Conservation (phyloP, 2,113 vertebrate species). For the Podocnemis expansa region DNA sequence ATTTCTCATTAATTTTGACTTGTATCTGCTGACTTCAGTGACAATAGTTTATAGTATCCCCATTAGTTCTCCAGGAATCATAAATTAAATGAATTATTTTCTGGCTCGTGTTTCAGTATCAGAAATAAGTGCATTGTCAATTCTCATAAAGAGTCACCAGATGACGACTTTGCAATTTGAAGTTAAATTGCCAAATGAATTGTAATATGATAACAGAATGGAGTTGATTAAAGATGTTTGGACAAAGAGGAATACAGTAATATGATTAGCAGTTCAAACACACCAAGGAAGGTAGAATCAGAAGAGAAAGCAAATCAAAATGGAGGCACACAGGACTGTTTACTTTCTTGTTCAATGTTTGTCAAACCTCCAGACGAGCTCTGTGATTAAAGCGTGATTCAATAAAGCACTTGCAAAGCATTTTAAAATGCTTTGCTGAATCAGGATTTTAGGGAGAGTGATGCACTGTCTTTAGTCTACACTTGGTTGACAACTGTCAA, state of each 20-base stretch:
- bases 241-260: background rate
- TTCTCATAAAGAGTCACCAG: background rate
- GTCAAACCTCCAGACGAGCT: background rate
- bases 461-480: fast-evolving
- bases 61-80: background rate
- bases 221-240: background rate
- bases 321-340: fast-evolving
- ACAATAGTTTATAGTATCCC: background rate
- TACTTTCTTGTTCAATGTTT: background rate
- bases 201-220: fast-evolving
- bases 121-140: background rate
- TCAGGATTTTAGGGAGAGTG: background rate
- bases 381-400: fast-evolving
- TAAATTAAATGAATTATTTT: background rate
- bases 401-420: background rate
- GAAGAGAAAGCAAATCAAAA: background rate
- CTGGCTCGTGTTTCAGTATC: background rate
- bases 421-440: fast-evolving
- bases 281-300: background rate
- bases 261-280: fast-evolving
- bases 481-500: background rate
- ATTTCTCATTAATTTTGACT: background rate
- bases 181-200: fast-evolving
- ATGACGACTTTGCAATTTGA: background rate
- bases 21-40: background rate